A percentile compares a stretch with the other conserved stretches of the same genome.
phyloP scores from a whole-genome alignment of 1,140 invertebrate species.

The Psix sp. region DNA sequence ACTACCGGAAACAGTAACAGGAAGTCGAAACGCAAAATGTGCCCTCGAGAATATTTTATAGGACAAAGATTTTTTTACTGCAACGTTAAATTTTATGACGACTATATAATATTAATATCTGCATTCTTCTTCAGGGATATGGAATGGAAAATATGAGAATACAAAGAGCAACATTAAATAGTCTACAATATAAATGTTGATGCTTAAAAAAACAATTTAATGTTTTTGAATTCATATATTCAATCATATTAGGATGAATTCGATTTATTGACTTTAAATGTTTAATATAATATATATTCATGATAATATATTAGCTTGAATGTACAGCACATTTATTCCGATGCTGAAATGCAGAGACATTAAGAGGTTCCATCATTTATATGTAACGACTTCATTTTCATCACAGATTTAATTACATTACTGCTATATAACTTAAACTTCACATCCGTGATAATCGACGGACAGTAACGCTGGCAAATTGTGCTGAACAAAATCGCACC shows the following conservation, averaged over 20 bases:
- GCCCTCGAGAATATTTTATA: constrained; percentile 11
- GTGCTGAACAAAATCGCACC: constrained; percentile 33
- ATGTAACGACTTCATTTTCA: constrained; percentile 10
- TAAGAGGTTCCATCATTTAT: neutral
- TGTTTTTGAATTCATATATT: too few relatives aligned
- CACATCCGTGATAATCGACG: constrained; percentile 9
- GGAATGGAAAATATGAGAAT: neutral
- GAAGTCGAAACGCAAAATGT: constrained; percentile 55
- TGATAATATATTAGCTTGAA: too few relatives aligned
- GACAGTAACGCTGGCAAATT: constrained; percentile 25
- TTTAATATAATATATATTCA: too few relatives aligned
- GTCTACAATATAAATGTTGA: too few relatives aligned
- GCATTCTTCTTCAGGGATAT: too few relatives aligned
- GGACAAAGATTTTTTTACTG: constrained; percentile 35
- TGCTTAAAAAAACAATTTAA: too few relatives aligned
- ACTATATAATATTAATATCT: constrained; percentile 13
- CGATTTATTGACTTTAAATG: too few relatives aligned
- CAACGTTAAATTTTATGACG: constrained; percentile 25
- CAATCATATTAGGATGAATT: too few relatives aligned
- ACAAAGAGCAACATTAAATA: neutral
- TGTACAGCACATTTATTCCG: too few relatives aligned
- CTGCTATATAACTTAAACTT: constrained; percentile 35
- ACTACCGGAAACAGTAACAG: constrained; percentile 68
- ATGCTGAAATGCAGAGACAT: too few relatives aligned
- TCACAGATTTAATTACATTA: constrained; percentile 20